Percentiles rank a stretch among this genome's conserved stretches.
Conservation (phyloP, 2,888 invertebrate species). For the Campaea margaritaria region DNA sequence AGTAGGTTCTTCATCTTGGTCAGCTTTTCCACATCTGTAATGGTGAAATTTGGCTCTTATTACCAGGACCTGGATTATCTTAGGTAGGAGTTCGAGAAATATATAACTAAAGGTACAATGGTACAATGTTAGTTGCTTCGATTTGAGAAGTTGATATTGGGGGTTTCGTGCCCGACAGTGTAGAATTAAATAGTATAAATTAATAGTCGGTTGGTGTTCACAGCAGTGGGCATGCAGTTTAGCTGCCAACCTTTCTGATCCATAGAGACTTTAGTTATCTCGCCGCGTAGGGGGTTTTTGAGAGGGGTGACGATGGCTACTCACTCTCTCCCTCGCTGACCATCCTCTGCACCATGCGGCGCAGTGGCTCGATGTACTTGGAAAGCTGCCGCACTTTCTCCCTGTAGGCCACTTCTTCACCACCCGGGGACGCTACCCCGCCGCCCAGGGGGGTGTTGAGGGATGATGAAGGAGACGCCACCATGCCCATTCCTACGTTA, state of each 20-base stretch:
- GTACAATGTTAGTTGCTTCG: too few relatives aligned
- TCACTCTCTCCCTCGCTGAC: slow-evolving; percentile 91
- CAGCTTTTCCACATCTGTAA: slow-evolving; percentile 93
- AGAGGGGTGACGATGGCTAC: slow-evolving; percentile 43
- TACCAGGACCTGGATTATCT: too few relatives aligned
- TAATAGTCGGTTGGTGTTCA: too few relatives aligned
- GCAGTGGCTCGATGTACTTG: slow-evolving; percentile 96
- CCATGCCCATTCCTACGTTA: slow-evolving; percentile 77
- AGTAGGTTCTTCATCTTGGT: slow-evolving; percentile 97
- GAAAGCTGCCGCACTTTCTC: slow-evolving; percentile 97
- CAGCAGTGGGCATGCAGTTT: too few relatives aligned
- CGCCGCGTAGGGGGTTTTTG: too few relatives aligned
- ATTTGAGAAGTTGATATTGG: too few relatives aligned
- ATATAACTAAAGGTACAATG: too few relatives aligned
- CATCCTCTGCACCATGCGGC: slow-evolving; percentile 95
- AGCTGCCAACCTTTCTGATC: too few relatives aligned
- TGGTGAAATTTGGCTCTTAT: neutral
- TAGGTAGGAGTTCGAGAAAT: too few relatives aligned
- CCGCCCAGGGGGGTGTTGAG: slow-evolving; percentile 90
- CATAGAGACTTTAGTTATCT: too few relatives aligned
- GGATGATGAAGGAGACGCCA: slow-evolving; percentile 92
- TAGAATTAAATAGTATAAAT: too few relatives aligned
- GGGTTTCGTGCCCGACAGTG: too few relatives aligned
- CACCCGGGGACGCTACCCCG: slow-evolving; percentile 74
- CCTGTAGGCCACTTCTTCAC: slow-evolving; percentile 95